Evolutionary conservation across 2,888 invertebrate species (phyloP).

Genomic region (Brachynemurus nebulosus): DNA sequence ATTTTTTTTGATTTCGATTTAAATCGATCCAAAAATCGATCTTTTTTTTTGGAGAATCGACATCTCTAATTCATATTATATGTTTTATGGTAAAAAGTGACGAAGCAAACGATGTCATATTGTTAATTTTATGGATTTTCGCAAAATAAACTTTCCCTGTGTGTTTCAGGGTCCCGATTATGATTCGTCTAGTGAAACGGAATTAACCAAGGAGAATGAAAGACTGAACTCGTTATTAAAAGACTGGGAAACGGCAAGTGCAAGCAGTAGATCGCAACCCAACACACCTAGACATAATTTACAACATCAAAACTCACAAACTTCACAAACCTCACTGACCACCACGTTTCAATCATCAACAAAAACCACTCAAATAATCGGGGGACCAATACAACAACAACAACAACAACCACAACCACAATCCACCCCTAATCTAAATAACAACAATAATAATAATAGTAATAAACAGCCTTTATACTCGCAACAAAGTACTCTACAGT

Average conservation of each 20-base stretch:
- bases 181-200: slow-evolving; percentile 62
- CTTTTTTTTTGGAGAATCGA: too few species aligned
- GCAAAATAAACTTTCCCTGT: not conserved
- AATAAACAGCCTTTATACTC: too few species aligned
- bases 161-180: slow-evolving; percentile 64
- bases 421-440: not conserved
- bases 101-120: too few species aligned
- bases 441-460: not conserved
- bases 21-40: too few species aligned
- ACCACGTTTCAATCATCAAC: not conserved
- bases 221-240: slow-evolving; percentile 52
- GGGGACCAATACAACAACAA: not conserved
- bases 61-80: too few species aligned
- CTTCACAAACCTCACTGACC: too few species aligned
- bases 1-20: too few species aligned
- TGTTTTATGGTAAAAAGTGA: too few species aligned
- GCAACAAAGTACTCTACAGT: too few species aligned
- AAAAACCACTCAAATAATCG: not conserved
- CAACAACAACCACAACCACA: slow-evolving; percentile 10
- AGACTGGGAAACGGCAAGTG: slow-evolving; percentile 63
- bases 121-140: too few species aligned
- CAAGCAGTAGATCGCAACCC: slow-evolving; percentile 38
- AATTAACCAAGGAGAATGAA: slow-evolving; percentile 52
- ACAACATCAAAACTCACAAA: slow-evolving; percentile 5
- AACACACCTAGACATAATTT: slow-evolving; percentile 34